phyloP scores from a whole-genome alignment of 2,888 invertebrate genomes.

The Sesamia inferens region DNA sequence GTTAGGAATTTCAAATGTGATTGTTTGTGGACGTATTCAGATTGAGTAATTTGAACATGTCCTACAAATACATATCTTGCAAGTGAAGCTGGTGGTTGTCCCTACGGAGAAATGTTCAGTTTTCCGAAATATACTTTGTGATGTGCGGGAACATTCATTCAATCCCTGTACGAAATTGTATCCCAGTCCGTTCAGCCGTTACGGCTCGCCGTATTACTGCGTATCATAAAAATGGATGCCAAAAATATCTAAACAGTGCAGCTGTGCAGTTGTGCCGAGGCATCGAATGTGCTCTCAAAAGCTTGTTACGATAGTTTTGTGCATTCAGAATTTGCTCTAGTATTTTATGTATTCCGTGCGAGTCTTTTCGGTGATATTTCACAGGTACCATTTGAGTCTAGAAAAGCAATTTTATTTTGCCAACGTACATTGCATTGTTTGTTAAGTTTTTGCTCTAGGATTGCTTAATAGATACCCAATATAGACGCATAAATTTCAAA shows the following conservation, averaged over 20 bases:
- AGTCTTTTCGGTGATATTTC: constrained; percentile 33
- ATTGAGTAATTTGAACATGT: not conserved
- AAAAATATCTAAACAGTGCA: constrained; percentile 49
- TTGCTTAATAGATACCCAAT: constrained; percentile 34
- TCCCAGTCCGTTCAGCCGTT: constrained; percentile 21
- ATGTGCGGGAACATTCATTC: constrained; percentile 12
- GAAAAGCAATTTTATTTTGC: constrained; percentile 14
- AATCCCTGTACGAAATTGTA: constrained; percentile 35
- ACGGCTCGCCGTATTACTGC: constrained; percentile 40
- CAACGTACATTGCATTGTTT: constrained; percentile 20
- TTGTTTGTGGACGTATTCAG: constrained; percentile 1
- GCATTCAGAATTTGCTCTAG: constrained; percentile 51
- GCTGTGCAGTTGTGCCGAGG: constrained; percentile 32
- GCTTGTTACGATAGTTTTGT: constrained; percentile 45
- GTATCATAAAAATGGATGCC: constrained; percentile 53
- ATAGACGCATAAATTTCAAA: constrained; percentile 32
- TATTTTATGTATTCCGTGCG: constrained; percentile 43
- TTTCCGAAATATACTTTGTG: constrained; percentile 1
- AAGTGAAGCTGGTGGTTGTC: not conserved
- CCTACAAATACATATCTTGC: not conserved
- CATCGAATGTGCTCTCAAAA: constrained; percentile 45
- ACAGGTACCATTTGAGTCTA: constrained; percentile 23
- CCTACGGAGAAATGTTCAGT: not conserved
- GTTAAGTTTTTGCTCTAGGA: not conserved
- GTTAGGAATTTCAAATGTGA: constrained; percentile 2